phyloP scores from a whole-genome alignment of 2,113 vertebrate species.

The Seriola aureovittata region DNA sequence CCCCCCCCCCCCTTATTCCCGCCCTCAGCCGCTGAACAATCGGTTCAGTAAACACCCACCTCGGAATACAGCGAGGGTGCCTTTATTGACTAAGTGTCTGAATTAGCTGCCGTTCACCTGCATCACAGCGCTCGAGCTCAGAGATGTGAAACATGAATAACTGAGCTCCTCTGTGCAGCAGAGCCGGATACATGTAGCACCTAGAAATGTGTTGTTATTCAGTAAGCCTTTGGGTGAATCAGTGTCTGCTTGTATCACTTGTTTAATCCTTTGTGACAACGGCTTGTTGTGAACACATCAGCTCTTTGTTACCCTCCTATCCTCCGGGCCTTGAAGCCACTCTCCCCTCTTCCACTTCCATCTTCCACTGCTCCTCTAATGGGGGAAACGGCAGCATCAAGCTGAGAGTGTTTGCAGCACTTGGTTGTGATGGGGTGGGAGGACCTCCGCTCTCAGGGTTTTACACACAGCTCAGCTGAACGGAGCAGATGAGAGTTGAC shows the following conservation, averaged over 20 bases:
- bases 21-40: conserved; percentile 52
- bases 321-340: background rate
- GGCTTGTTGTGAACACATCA: conserved; percentile 9
- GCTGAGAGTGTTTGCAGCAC: background rate
- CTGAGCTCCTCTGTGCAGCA: background rate
- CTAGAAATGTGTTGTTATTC: too few relatives aligned
- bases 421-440: background rate
- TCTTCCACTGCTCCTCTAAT: background rate
- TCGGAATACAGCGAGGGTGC: background rate
- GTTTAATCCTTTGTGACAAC: background rate
- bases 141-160: background rate
- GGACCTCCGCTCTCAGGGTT: conserved; percentile 10
- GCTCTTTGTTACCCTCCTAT: conserved; percentile 36
- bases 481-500: conserved; percentile 51
- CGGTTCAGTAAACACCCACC: conserved; percentile 28
- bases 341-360: background rate
- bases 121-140: too few relatives aligned
- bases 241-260: background rate
- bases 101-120: too few relatives aligned
- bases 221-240: too few relatives aligned
- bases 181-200: background rate
- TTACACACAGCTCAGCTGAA: conserved; percentile 35
- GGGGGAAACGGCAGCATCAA: conserved; percentile 10
- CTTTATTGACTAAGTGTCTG: too few relatives aligned
- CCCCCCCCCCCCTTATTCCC: conserved; percentile 43